phyloP scores from a whole-genome alignment of 2,888 invertebrate genomes.

The Agrotis clavis region DNA sequence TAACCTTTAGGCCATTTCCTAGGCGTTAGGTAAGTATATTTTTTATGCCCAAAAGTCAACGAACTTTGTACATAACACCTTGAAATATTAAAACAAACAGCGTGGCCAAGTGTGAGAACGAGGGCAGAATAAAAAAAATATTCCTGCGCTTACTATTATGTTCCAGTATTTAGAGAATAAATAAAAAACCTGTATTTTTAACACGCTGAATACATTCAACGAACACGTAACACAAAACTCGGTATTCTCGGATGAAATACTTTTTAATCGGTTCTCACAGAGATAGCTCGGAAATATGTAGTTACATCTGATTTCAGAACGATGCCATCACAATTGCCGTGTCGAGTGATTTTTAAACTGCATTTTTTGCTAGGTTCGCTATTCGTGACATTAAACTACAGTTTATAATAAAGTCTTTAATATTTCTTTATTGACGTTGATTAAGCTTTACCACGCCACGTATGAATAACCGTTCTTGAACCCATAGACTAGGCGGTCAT shows the following conservation, averaged over 20 bases:
- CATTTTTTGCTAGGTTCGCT: neutral
- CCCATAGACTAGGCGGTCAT: constrained; percentile 30
- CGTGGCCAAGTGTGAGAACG: constrained; percentile 50
- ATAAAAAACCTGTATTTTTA: constrained; percentile 24
- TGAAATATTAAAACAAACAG: constrained; percentile 58
- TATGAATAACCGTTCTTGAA: constrained; percentile 28
- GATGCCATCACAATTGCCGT: constrained; percentile 12
- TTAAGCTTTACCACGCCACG: constrained; percentile 34
- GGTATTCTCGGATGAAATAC: constrained; percentile 15
- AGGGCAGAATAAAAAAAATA: constrained; percentile 50
- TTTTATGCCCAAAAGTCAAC: constrained; percentile 37
- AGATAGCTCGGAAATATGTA: neutral
- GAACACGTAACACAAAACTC: constrained; percentile 21
- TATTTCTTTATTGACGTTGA: constrained; percentile 29
- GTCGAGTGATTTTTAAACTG: constrained; percentile 5
- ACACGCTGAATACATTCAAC: constrained; percentile 33
- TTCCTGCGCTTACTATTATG: constrained; percentile 32
- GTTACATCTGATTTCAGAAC: constrained; percentile 1
- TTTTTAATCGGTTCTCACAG: constrained; percentile 22
- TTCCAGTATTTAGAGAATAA: constrained; percentile 39
- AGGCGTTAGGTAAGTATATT: neutral
- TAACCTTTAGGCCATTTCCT: constrained; percentile 17
- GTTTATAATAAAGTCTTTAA: constrained; percentile 28
- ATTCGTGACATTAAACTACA: constrained; percentile 18
- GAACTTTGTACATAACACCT: constrained; percentile 47